Base-by-base conservation (phyloP, 2,113 vertebrate species). In the Plotosus lineatus region DNA sequence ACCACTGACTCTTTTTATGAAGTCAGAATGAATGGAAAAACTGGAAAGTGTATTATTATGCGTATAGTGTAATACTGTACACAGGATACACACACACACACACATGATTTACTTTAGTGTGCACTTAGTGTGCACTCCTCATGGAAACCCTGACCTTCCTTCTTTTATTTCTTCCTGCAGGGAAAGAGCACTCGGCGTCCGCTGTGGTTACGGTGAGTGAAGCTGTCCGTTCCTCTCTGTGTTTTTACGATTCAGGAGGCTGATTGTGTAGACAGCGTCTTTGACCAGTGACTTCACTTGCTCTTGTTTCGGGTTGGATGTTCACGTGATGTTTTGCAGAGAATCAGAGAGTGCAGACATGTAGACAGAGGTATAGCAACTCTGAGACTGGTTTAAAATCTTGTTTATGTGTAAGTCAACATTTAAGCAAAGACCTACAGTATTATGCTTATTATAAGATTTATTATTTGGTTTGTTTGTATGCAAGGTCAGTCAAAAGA, bases 151-250 rank as follows among this genome's bases (percentile, higher is more conserved):
- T 48, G 78, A 50, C 28, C 21, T 8, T 51, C 26, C 33, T 46
- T 51, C 44, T 60, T 80, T 36, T 23, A 36, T 73, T 73, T 51
- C 21, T 80, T n/a, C 42, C 42, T 26, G 55, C 69, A 80, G 79
- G 79, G 46, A 80, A 80, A 73, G 79, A 72, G 38, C 68, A 63
- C 28, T 46, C 69, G 7, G 68, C 78, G 1, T 74, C 79, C 56
- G 31, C 79, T 40, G 69, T 46, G 14, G 69, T 63, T 40, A 75
- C 51, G 79, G 79, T 80, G 66, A 80, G 79, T 74, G 42, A 61
- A 61, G 56, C 44, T 36, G 66, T 73, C 26, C 10, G n/a, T 72
- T 46, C 5, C 15, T 55, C 66, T 80, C 65, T 17, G 36, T 36
- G 19, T 40, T 44, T 26, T 51, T 19, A 38, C 9, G 63, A 51